Percentiles rank a stretch among this genome's conserved stretches.
Evolutionary conservation across 2,797 vertebrate genomes (phyloP).

Genomic region (Coregonus suidteri): DNA sequence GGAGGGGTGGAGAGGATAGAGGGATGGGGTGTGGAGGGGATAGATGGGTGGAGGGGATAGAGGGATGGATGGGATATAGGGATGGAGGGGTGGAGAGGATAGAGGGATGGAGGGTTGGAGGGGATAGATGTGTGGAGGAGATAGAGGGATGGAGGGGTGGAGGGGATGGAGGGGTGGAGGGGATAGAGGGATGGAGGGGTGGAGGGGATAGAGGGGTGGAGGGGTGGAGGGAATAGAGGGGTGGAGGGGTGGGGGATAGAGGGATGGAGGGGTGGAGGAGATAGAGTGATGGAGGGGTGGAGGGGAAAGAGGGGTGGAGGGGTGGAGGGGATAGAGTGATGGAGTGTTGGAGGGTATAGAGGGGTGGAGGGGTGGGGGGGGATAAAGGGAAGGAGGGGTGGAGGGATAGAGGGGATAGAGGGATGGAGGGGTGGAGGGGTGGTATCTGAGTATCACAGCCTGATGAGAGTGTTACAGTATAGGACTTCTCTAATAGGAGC

Average conservation of each 20-base stretch:
- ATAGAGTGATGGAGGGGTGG: neutral
- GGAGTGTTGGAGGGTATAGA: neutral
- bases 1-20: too few species aligned
- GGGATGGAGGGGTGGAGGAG: too few species aligned
- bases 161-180: neutral
- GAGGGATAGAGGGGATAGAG: neutral
- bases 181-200: too few species aligned
- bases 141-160: too few species aligned
- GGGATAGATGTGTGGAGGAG: too few species aligned
- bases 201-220: neutral
- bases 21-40: too few species aligned
- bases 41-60: too few species aligned
- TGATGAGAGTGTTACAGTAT: constrained; percentile 45
- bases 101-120: too few species aligned
- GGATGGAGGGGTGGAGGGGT: neutral
- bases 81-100: neutral
- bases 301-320: neutral
- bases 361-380: neutral
- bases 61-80: constrained; percentile 33
- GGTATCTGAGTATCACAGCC: constrained; percentile 19
- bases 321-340: neutral
- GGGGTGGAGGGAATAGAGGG: too few species aligned
- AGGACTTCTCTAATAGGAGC: constrained; percentile 57
- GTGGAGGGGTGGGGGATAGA: too few species aligned
- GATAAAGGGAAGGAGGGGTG: neutral